These are phyloP conservation scores for Peucedramus taeniatus DNA, from an alignment of 2,113 vertebrate species.

Conservation along the genomic window DNA sequence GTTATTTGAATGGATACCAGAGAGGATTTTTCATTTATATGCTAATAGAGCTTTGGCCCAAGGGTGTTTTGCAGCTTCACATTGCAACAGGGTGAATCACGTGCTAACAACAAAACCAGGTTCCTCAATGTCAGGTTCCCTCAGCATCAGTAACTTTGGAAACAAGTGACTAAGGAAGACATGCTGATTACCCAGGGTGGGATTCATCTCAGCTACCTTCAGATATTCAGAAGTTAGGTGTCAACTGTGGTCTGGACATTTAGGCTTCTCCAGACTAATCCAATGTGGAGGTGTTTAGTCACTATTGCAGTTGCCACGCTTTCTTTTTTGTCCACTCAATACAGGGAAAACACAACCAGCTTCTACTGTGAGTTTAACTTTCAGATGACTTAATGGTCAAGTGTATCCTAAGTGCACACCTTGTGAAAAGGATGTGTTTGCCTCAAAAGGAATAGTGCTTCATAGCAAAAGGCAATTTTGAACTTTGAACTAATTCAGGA, in stretches of 20 bases:
- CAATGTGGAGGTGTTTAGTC: neutral
- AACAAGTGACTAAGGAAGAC: neutral
- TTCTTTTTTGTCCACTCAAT: neutral
- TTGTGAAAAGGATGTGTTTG: neutral
- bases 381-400: neutral
- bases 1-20: neutral
- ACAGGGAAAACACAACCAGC: neutral
- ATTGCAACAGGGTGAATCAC: neutral
- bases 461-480: neutral
- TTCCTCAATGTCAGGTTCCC: neutral
- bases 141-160: neutral
- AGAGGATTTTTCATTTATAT: neutral
- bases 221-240: neutral
- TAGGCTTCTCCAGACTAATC: neutral
- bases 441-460: neutral
- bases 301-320: rapidly evolving
- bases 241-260: neutral
- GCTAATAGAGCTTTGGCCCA: neutral
- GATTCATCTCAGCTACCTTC: neutral
- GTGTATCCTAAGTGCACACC: neutral
- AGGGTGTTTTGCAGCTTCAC: neutral
- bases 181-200: neutral
- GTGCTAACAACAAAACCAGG: neutral
- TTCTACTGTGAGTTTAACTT: neutral
- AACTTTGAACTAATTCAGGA: neutral